phyloP scores from a whole-genome alignment of 1,140 invertebrate species.

The Periplaneta americana region DNA sequence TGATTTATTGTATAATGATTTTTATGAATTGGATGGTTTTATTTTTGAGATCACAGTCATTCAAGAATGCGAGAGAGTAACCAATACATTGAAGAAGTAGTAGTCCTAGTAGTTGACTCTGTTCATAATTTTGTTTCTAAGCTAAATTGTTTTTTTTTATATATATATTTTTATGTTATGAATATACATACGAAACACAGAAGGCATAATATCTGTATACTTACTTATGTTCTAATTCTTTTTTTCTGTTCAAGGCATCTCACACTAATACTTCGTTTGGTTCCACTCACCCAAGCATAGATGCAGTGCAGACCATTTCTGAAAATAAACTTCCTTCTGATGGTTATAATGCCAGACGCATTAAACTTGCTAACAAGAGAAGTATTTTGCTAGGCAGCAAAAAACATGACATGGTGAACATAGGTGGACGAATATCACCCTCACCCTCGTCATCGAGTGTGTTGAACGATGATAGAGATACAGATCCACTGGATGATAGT shows the following conservation, averaged over 20 bases:
- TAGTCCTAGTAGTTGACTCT: too few species aligned
- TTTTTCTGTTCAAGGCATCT: background rate
- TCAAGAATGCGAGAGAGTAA: too few species aligned
- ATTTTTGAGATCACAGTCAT: too few species aligned
- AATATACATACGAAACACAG: too few species aligned
- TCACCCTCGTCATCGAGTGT: background rate
- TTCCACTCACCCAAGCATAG: background rate
- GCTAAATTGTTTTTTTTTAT: too few species aligned
- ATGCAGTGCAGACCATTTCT: background rate
- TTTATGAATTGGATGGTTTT: too few species aligned
- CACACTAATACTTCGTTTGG: background rate
- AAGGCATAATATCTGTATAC: too few species aligned
- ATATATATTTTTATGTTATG: too few species aligned
- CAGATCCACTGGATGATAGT: background rate
- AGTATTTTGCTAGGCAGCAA: slow-evolving; percentile 39
- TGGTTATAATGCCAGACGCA: background rate
- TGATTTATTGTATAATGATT: too few species aligned
- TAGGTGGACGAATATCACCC: background rate
- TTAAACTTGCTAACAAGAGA: background rate
- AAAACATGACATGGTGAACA: slow-evolving; percentile 27
- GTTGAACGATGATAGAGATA: slow-evolving; percentile 26
- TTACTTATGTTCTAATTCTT: too few species aligned
- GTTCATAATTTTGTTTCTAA: too few species aligned
- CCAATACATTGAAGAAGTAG: too few species aligned
- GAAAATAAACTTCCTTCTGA: background rate